Evolutionary conservation across 1,140 invertebrate species (phyloP), one percentile per base, ranked within the genome.

Genomic region (Lordiphosa mommai): DNA sequence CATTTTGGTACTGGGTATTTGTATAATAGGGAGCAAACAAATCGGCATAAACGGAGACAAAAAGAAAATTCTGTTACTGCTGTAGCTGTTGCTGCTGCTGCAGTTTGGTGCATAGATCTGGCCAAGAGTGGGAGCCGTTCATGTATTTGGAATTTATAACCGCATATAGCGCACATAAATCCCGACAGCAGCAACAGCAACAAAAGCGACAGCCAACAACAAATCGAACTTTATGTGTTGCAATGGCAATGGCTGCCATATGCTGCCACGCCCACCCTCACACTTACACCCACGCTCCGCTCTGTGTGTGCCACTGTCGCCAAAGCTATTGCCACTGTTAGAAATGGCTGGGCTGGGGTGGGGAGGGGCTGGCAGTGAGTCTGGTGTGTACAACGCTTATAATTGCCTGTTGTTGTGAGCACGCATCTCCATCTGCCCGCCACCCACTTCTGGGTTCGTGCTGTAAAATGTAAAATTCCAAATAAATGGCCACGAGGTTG

Each of bases 111-210:
- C 82, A 86, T 82, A 86, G 82, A 82, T 74, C 67, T 84, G 77
- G 40, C 47, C 57, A 61, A 72, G 63, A 64, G 29, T 43, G 13
- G 40, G 63, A 66, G 77, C 69, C 56, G 74, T 82, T 69, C 82
- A 86, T 86, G 76, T 86, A 86, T 86, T 71, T 66, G 64, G 66
- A 79, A 86, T 86, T 86, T 86, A 86, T 86, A 86, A 87, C 82
- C 82, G 82, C 76, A 86, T 77, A 82, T 71, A 73, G 76, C 68
- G 72, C 72, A 85, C 77, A 84, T 84, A 84, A 84, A 84, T 84
- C 77, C 59, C 77, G 64, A 72, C 55, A 51, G 65, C 64, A n/a
- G n/a, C 51, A 72, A 34, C 63, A 57, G 58, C 51, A 40, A 38
- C 57, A 47, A 48, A 48, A 46, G 10, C 61, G 44, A 38, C 32